A percentile compares a stretch with the other conserved stretches of the same genome.
Evolutionary conservation across 2,797 vertebrate species (phyloP).

Genomic region (Melanotaenia pygmaea): DNA sequence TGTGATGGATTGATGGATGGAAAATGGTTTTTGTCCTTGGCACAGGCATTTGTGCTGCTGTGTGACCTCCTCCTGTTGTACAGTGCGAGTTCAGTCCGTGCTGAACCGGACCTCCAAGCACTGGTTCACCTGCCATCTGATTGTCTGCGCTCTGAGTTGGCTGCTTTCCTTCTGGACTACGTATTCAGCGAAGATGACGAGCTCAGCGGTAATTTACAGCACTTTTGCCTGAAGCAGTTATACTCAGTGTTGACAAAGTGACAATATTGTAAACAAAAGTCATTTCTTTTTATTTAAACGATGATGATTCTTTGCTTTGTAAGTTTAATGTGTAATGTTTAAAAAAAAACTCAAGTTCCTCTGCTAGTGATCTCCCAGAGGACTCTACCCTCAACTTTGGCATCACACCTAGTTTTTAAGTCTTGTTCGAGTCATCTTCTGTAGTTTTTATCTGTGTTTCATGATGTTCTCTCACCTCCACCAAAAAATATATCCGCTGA

Average conservation of each 20-base stretch:
- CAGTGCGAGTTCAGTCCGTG: slow-evolving; percentile 69
- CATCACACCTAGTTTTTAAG: slow-evolving; percentile 31
- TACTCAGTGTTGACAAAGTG: slow-evolving; percentile 6
- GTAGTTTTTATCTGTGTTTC: slow-evolving; percentile 32
- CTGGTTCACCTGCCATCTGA: slow-evolving; percentile 79
- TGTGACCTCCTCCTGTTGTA: slow-evolving; percentile 90
- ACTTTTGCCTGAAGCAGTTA: slow-evolving; percentile 18
- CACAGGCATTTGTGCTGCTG: slow-evolving; percentile 88
- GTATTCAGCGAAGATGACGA: slow-evolving; percentile 80
- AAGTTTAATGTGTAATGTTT: slow-evolving; percentile 15
- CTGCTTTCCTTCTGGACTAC: slow-evolving; percentile 89
- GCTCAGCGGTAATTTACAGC: slow-evolving; percentile 41
- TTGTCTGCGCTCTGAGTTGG: slow-evolving; percentile 86
- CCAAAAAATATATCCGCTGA: background rate
- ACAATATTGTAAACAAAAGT: slow-evolving; percentile 3
- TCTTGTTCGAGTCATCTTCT: slow-evolving; percentile 34
- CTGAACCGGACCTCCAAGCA: slow-evolving; percentile 59
- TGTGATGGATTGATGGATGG: background rate
- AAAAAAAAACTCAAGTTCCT: slow-evolving; percentile 25
- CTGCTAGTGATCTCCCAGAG: slow-evolving; percentile 24
- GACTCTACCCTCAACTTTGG: slow-evolving; percentile 10
- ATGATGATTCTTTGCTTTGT: background rate
- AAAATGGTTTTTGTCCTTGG: background rate
- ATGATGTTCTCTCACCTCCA: slow-evolving; percentile 26
- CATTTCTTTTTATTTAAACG: background rate